Percentiles rank a stretch among this genome's conserved stretches.
Evolutionary conservation across 23 tunicate genomes (phyloP).

Genomic region (Diplosoma virens): DNA sequence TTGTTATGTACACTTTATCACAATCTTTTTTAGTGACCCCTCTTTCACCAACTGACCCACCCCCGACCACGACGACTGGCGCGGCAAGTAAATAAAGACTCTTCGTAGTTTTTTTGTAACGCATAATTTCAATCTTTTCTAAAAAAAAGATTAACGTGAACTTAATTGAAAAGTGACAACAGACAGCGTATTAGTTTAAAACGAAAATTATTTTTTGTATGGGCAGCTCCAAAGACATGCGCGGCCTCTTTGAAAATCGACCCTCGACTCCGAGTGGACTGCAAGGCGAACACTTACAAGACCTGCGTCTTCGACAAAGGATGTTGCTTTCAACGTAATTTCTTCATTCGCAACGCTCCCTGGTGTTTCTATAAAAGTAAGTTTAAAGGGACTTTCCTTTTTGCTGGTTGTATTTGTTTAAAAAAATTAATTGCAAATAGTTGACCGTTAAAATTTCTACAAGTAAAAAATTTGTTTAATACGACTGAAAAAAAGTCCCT

Average conservation of each 20-base stretch:
- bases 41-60: slow-evolving; percentile 1
- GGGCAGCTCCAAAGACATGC: slow-evolving; percentile 6
- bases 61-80: not conserved
- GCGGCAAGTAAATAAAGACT: not conserved
- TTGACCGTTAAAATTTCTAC: too few species aligned
- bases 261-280: slow-evolving; percentile 18
- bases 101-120: too few species aligned
- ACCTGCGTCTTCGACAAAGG: slow-evolving; percentile 19
- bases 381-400: too few species aligned
- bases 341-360: slow-evolving; percentile 29
- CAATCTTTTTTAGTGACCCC: not conserved
- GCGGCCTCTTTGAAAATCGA: not conserved
- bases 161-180: too few species aligned
- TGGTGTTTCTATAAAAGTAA: slow-evolving; percentile 47
- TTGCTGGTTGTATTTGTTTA: too few species aligned
- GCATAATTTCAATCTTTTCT: too few species aligned
- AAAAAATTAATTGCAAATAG: too few species aligned
- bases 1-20: not conserved
- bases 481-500: too few species aligned
- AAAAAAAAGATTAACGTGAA: too few species aligned
- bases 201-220: not conserved
- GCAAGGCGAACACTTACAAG: not conserved
- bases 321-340: slow-evolving; percentile 21
- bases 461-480: too few species aligned
- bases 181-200: not conserved